These are phyloP conservation scores for Protobothrops flavoviridis DNA, from an alignment of 2,113 vertebrate species.

Conservation along the genomic window DNA sequence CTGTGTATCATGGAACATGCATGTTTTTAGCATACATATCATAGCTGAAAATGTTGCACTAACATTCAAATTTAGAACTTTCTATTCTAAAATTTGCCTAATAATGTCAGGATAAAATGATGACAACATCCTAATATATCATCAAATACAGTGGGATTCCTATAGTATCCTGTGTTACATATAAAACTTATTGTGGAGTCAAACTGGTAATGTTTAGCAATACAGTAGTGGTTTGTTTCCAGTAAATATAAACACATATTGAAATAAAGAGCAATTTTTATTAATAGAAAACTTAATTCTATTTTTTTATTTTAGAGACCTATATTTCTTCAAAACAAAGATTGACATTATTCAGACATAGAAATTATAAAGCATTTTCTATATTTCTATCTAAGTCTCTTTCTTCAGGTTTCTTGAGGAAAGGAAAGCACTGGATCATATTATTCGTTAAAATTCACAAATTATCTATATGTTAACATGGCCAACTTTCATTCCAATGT, in stretches of 20 bases:
- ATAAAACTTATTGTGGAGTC: slow-evolving; percentile 50
- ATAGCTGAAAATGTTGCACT: neutral
- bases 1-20: neutral
- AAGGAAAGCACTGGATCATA: neutral
- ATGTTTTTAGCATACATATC: neutral
- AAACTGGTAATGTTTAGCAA: slow-evolving; percentile 56
- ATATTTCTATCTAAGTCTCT: neutral
- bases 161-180: slow-evolving; percentile 15
- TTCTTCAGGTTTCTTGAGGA: neutral
- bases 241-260: slow-evolving; percentile 58
- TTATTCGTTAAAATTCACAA: neutral
- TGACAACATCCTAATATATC: neutral
- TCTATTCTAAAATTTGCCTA: neutral
- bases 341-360: neutral
- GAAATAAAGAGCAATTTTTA: slow-evolving; percentile 61
- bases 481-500: neutral
- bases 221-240: slow-evolving; percentile 56
- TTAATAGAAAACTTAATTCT: slow-evolving; percentile 51
- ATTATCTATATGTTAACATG: neutral
- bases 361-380: neutral
- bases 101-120: neutral
- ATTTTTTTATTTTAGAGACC: slow-evolving; percentile 10
- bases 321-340: neutral
- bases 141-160: neutral
- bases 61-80: neutral